Evolutionary conservation across 2,113 vertebrate genomes (phyloP), one percentile per base, ranked within the genome.

Genomic region (Apeltes quadracus): DNA sequence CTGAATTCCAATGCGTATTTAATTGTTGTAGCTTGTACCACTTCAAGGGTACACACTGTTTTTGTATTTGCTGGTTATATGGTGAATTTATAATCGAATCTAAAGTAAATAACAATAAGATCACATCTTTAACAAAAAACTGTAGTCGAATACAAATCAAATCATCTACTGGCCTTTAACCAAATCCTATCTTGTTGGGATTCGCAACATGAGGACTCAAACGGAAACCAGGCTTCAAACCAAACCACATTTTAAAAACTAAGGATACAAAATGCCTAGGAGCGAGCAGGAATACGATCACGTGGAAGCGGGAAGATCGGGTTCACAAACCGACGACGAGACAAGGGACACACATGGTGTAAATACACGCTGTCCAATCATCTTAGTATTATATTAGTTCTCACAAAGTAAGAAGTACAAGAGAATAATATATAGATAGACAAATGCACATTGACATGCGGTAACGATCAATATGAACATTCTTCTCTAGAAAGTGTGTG

Each of bases 361-460:
- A 34, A 3, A 34, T 0, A 34, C 32, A 34, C 32, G 32, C 32
- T 34, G 32, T 34, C 32, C 32, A 34, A 34, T 34, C 32, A 29
- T 5, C 29, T 29, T 29, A 29, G 5, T 27, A 2, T 25, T 15
- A 36, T n/a, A 54, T 36, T 16, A 23, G 9, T 56, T 39, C 16
- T 43, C 32, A 41, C 55, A 67, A 66, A 66, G 29, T 62, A 27
- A 57, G 27, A 74, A 61, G 34, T 62, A 50, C 39, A 55, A 41
- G 22, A 22, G 20, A 36, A 25, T n/a, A 51, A 38, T 12, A 5
- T 8, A 67, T 29, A 66, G 25, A 16, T 9, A 46, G 7, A 51
- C 12, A 56, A 20, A 56, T 5, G 0, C 5, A 65, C 16, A 71
- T 20, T 58, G 16, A 51, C 16, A 29, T 61, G 27, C 9, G 36